Evolutionary conservation across 2,797 vertebrate genomes (phyloP).

Genomic region (Enteromius radiatus): DNA sequence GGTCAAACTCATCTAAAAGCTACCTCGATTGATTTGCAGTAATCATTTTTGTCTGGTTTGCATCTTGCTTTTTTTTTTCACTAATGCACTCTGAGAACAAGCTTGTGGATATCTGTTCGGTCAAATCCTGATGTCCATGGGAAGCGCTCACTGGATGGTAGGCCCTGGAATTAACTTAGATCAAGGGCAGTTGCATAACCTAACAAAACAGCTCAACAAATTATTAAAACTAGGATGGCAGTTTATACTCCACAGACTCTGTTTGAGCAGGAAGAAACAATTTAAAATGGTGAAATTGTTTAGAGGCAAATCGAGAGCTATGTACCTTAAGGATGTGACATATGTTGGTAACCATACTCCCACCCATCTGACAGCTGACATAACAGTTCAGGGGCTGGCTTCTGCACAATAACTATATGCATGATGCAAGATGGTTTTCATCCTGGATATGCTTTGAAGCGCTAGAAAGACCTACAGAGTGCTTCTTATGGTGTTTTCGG

Average conservation of each 20-base stretch:
- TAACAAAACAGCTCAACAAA: slow-evolving; percentile 44
- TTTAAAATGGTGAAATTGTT: slow-evolving; percentile 8
- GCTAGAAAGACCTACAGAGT: slow-evolving; percentile 20
- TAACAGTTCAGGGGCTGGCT: slow-evolving; percentile 9
- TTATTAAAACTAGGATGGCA: slow-evolving; percentile 38
- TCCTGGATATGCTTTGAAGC: slow-evolving; percentile 41
- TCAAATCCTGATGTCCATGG: slow-evolving; percentile 41
- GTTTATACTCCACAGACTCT: slow-evolving; percentile 6
- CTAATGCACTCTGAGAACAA: slow-evolving; percentile 30
- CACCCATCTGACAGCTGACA: slow-evolving; percentile 24
- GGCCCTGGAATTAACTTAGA: slow-evolving; percentile 54
- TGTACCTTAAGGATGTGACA: slow-evolving; percentile 4
- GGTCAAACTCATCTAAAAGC: slow-evolving; percentile 21
- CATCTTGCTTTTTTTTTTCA: background rate
- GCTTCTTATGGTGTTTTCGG: slow-evolving; percentile 58
- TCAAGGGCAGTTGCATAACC: slow-evolving; percentile 54
- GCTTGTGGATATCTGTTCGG: background rate
- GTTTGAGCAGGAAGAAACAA: background rate
- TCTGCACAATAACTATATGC: slow-evolving; percentile 32
- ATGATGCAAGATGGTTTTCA: slow-evolving; percentile 27
- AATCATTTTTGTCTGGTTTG: slow-evolving; percentile 2
- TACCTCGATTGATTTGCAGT: background rate
- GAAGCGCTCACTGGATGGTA: slow-evolving; percentile 6
- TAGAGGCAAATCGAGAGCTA: background rate
- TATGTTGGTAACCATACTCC: slow-evolving; percentile 6